Conservation (phyloP, 2,888 invertebrate species). For the Steinernema carpocapsae region DNA sequence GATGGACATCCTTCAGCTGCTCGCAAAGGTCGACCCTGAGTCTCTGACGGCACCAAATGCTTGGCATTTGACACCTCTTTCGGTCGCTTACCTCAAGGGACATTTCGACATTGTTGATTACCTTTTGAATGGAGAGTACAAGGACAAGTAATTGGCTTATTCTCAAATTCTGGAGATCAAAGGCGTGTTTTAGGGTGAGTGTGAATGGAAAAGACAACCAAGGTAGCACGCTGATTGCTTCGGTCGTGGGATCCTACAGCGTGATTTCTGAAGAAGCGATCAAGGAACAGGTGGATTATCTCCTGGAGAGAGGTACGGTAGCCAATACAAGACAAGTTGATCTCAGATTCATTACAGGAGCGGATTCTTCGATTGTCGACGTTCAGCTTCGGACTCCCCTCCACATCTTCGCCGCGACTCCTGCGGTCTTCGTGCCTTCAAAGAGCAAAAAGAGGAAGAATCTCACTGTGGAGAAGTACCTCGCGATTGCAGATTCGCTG, state of each 20-base stretch:
- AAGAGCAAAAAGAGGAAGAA: slow-evolving; percentile 10
- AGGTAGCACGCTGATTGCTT: slow-evolving; percentile 53
- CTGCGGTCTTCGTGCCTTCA: slow-evolving; percentile 1
- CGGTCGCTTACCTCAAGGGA: slow-evolving; percentile 72
- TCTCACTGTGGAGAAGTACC: slow-evolving; percentile 47
- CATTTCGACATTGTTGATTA: slow-evolving; percentile 71
- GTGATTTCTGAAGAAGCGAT: slow-evolving; percentile 45
- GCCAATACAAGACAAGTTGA: background rate
- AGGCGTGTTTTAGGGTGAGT: background rate
- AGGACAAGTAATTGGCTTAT: background rate
- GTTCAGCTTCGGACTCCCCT: slow-evolving; percentile 34
- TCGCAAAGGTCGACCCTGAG: slow-evolving; percentile 68
- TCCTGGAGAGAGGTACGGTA: slow-evolving; percentile 40
- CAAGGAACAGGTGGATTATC: slow-evolving; percentile 50
- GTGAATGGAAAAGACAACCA: slow-evolving; percentile 48
- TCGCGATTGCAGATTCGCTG: slow-evolving; percentile 47
- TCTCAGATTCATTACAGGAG: background rate
- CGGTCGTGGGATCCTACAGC: slow-evolving; percentile 48
- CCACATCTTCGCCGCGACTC: slow-evolving; percentile 37
- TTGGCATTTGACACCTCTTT: slow-evolving; percentile 71
- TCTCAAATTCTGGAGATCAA: background rate
- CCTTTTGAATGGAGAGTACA: slow-evolving; percentile 63
- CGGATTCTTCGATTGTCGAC: slow-evolving; percentile 39
- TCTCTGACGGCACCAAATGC: slow-evolving; percentile 55
- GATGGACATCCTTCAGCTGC: slow-evolving; percentile 71